phyloP scores from a whole-genome alignment of 1,140 invertebrate genomes.

The Halictus rubicundus region DNA sequence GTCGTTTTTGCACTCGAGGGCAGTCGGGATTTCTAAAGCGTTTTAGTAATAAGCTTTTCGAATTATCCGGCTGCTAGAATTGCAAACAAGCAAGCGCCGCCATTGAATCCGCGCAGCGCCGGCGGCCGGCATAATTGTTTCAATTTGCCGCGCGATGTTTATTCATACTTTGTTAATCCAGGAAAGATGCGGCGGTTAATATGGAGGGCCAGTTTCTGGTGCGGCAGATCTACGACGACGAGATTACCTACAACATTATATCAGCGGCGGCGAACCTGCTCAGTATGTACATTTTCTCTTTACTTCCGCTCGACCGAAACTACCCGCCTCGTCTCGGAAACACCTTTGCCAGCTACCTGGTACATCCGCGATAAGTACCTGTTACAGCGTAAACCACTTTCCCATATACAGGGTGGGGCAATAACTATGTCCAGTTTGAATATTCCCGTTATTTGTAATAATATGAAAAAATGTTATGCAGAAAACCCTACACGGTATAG shows the following conservation, averaged over 20 bases:
- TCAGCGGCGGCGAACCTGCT: slow-evolving; percentile 93
- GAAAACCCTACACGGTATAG: too few species aligned
- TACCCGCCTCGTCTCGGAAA: too few species aligned
- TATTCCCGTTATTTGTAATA: too few species aligned
- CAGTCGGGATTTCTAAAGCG: background rate
- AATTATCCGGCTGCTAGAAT: slow-evolving; percentile 2
- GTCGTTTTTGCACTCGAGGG: rapidly evolving
- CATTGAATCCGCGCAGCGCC: background rate
- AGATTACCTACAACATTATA: slow-evolving; percentile 96
- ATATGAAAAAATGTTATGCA: too few species aligned
- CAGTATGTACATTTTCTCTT: slow-evolving; percentile 85
- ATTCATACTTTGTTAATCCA: slow-evolving; percentile 71
- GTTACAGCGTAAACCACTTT: too few species aligned
- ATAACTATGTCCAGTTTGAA: too few species aligned
- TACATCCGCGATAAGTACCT: too few species aligned
- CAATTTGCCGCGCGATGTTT: background rate
- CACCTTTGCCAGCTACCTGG: too few species aligned
- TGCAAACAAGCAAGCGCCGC: background rate
- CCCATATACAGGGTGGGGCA: too few species aligned
- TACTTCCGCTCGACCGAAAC: background rate
- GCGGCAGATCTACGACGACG: slow-evolving; percentile 96
- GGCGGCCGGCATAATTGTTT: background rate
- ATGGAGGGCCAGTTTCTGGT: slow-evolving; percentile 98
- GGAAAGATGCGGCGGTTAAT: slow-evolving; percentile 93
- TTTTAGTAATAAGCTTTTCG: background rate